Base-by-base conservation (phyloP, 2,113 vertebrate genomes). In the Petroica traversi region DNA sequence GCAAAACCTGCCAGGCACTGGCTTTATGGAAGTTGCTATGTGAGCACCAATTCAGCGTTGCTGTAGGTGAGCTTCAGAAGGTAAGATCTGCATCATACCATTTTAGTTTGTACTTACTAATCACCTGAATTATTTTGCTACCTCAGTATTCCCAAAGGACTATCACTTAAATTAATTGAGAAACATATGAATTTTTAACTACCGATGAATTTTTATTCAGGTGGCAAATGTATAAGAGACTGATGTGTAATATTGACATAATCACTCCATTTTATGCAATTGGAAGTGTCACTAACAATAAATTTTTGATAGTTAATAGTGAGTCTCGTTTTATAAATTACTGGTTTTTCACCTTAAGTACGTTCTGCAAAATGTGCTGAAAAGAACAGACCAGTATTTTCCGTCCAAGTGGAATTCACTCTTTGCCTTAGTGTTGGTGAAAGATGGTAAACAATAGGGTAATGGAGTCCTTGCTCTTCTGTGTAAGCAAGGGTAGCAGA, bases 11-110 rank as follows among this genome's bases (percentile, higher is more conserved):
- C 95, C 99, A 99, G 88, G 99, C 99, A 25, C 72, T 99, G 95
- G 98, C 99, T 54, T 98, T 99, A 19, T 99, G 99, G 99, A 99
- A 99, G 77, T 98, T 99, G 58, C 98, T 99, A 9, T 99, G 99
- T 95, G 99, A 99, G 81, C 99, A 99, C 94, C 99, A 99, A 22
- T 99, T 99, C 94, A 98, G 98, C 96, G 96, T 98, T 95, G 99
- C 99, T 95, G 98, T 99, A 49, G 98, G 99, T 46, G 99, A 99
- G 82, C 98, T 99, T 94, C 99, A 99, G 59, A 99, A 99, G 99
- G 99, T 99, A 96, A 15, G 87, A 13, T 54, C 40, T 49, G 25
- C 62, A 71, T 68, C 29, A 49, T 19, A 12, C 2, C 2, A 20
- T 57, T 64, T 59, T 52, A 19, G 58, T 57, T 68, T 43, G 5